Base-by-base conservation (phyloP, 2,888 invertebrate species). In the Pyrocoelia pectoralis region DNA sequence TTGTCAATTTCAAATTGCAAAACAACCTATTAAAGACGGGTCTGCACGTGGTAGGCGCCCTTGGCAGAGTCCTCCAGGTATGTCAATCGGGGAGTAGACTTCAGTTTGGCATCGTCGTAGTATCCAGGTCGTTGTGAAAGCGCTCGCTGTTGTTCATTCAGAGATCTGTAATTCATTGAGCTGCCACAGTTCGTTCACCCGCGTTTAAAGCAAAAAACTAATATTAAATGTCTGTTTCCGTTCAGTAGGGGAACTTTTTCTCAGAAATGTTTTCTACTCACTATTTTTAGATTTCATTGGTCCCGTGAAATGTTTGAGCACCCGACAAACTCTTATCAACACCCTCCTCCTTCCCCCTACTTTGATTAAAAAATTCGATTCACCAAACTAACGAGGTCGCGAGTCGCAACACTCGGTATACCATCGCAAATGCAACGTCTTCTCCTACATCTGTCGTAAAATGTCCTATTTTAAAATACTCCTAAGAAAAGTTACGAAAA, bases 151-250 rank as follows among this genome's bases (percentile, higher is more conserved):
- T 68, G 65, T 71, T 72, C 72, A 72, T 71, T 72, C 70, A 71
- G 68, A 66, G 66, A 67, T 67, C 66, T 69, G 68, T 70, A 70
- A 68, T 71, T 71, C 73, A 74, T 72, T 73, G 72, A 72, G 71
- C 62, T 66, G 69, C 67, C 68, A 57, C 68, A 73, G 76, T 76
- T 76, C 76, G 74, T 76, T 77, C 74, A 76, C 74, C 75, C 66
- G 67, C 69, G 70, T 71, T 69, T 68, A 68, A 67, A 70, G 70
- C 73, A 76, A 74, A 75, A 76, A 76, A 74, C 74, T 73, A 75
- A 74, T 76, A 75, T 72, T 74, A 74, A 74, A 75, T 74, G 73
- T 71, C 68, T 70, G 74, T 72, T 76, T 75, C 75, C 75, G 75
- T 72, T 73, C 71, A 66, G 69, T 69, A 66, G 73, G 72, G 70